phyloP scores from a whole-genome alignment of 2,888 invertebrate genomes.

The Dermolepida albohirtum region DNA sequence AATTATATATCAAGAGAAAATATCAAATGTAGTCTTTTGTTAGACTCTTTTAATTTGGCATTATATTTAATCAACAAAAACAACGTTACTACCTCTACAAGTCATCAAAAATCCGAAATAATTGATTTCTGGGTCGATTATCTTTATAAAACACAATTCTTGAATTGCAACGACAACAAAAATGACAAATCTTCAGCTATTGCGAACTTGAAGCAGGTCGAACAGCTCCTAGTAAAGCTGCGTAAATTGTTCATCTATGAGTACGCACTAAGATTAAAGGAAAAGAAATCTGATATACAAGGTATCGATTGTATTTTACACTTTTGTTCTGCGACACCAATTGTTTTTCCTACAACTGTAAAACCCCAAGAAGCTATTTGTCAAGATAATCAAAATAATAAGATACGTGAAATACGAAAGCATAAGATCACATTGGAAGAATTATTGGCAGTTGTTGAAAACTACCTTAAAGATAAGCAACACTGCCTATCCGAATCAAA shows the following conservation, averaged over 20 bases:
- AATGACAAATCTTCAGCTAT: background rate
- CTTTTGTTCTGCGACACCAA: conserved; percentile 8
- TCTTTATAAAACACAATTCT: conserved; percentile 19
- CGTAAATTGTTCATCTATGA: conserved; percentile 22
- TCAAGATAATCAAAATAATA: background rate
- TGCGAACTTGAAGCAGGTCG: background rate
- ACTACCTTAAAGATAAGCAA: no score
- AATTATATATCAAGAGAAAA: conserved; percentile 18
- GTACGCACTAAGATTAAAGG: conserved; percentile 18
- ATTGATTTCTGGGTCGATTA: conserved; percentile 24
- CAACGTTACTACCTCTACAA: background rate
- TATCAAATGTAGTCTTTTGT: conserved; percentile 3
- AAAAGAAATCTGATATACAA: conserved; percentile 15
- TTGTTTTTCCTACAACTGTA: background rate
- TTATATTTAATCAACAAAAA: conserved; percentile 13
- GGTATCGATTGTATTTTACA: conserved; percentile 23
- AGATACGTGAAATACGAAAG: background rate
- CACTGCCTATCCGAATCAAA: no score
- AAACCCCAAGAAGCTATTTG: background rate
- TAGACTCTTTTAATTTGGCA: conserved; percentile 20
- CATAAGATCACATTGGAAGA: background rate
- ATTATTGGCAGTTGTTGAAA: no score
- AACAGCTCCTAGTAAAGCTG: conserved; percentile 14
- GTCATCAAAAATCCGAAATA: background rate
- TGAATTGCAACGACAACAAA: conserved; percentile 14